These are phyloP conservation scores for Caenorhabditis panamensis DNA, from an alignment of 2,888 invertebrate genomes.

Conservation along the genomic window DNA sequence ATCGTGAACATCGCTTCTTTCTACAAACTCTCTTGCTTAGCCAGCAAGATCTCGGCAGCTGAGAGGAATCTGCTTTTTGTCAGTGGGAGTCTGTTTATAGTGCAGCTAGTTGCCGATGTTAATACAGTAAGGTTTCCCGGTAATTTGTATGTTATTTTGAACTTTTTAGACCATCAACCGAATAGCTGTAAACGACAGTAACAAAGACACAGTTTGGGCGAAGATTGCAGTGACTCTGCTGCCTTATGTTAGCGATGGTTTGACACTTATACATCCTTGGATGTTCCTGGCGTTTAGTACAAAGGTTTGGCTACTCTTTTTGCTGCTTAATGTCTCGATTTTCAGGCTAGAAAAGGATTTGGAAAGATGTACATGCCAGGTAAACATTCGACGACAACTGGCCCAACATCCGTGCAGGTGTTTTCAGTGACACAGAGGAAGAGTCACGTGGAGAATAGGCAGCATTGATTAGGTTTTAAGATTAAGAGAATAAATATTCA, in stretches of 20 bases:
- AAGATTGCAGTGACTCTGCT: conserved; percentile 37
- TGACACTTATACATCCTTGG: conserved; percentile 48
- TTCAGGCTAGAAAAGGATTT: conserved; percentile 30
- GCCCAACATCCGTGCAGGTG: background rate
- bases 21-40: conserved; percentile 27
- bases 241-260: conserved; percentile 46
- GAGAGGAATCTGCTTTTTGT: conserved; percentile 51
- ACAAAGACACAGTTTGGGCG: conserved; percentile 23
- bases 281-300: background rate
- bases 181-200: conserved; percentile 35
- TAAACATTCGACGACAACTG: conserved; percentile 1
- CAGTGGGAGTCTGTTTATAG: conserved; percentile 31
- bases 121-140: conserved; percentile 31
- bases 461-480: background rate
- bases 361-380: conserved; percentile 32
- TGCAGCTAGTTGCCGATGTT: conserved; percentile 41
- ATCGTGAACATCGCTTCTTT: conserved; percentile 39
- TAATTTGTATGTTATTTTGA: background rate
- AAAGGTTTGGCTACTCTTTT: background rate
- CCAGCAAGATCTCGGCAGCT: conserved; percentile 26
- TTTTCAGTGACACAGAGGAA: conserved; percentile 1
- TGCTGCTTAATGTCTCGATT: background rate
- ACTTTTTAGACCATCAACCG: conserved; percentile 42
- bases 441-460: background rate
- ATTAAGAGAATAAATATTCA: background rate